phyloP scores from a whole-genome alignment of 1,140 invertebrate species.

The Carposina sasakii region DNA sequence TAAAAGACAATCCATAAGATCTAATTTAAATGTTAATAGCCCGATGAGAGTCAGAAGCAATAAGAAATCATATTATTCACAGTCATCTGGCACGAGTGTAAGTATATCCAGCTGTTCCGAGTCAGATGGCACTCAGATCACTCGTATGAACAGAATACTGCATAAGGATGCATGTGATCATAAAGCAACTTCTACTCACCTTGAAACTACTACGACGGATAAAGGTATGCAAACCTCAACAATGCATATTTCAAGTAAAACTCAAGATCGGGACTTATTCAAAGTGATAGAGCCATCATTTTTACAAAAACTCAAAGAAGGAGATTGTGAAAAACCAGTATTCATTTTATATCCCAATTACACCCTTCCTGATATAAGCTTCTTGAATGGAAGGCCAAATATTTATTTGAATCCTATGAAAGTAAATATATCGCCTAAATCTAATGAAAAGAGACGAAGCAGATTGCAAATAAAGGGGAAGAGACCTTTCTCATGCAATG shows the following conservation, averaged over 20 bases:
- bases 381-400: slow-evolving; percentile 78
- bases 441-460: slow-evolving; percentile 49
- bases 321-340: slow-evolving; percentile 80
- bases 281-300: slow-evolving; percentile 78
- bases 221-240: slow-evolving; percentile 82
- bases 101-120: slow-evolving; percentile 72
- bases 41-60: slow-evolving; percentile 58
- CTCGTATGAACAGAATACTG: slow-evolving; percentile 57
- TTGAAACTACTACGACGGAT: slow-evolving; percentile 76
- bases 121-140: slow-evolving; percentile 69
- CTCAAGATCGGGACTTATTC: slow-evolving; percentile 60
- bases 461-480: slow-evolving; percentile 60
- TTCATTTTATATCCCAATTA: slow-evolving; percentile 95
- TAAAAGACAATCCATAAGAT: slow-evolving; percentile 58
- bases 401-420: slow-evolving; percentile 73
- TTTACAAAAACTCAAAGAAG: slow-evolving; percentile 77
- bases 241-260: slow-evolving; percentile 47
- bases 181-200: slow-evolving; percentile 72
- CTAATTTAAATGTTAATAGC: slow-evolving; percentile 71
- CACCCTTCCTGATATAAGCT: slow-evolving; percentile 89
- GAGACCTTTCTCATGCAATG: slow-evolving; percentile 88
- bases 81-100: slow-evolving; percentile 61
- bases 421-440: slow-evolving; percentile 54
- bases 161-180: slow-evolving; percentile 56
- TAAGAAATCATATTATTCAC: slow-evolving; percentile 61